These are phyloP conservation scores for Isotomurus palustris DNA, from an alignment of 2,888 invertebrate species.

Conservation along the genomic window DNA sequence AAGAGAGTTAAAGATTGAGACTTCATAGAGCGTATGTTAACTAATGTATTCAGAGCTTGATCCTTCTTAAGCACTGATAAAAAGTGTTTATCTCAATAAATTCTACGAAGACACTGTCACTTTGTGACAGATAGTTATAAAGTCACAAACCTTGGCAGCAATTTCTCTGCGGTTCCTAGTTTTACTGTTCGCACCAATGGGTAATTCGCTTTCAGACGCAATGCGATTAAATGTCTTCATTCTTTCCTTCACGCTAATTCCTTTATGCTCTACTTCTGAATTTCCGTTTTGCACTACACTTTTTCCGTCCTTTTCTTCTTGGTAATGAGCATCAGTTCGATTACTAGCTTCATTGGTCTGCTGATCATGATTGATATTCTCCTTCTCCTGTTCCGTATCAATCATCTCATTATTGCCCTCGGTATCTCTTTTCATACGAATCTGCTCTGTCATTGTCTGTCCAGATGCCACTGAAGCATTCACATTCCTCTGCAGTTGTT, in stretches of 20 bases:
- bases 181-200: slow-evolving; percentile 40
- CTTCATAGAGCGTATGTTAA: no score
- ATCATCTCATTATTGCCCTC: slow-evolving; percentile 13
- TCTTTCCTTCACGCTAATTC: slow-evolving; percentile 84
- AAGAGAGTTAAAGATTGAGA: no score
- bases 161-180: slow-evolving; percentile 32
- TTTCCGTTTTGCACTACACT: slow-evolving; percentile 31
- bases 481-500: neutral
- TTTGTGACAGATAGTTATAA: neutral
- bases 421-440: neutral
- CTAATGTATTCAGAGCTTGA: no score
- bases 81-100: no score
- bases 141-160: slow-evolving; percentile 31
- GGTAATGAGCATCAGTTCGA: neutral
- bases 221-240: slow-evolving; percentile 88
- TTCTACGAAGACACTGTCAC: no score
- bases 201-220: slow-evolving; percentile 68
- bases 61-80: no score
- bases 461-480: neutral
- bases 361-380: slow-evolving; percentile 36
- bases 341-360: slow-evolving; percentile 15
- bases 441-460: slow-evolving; percentile 8
- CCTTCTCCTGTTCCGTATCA: slow-evolving; percentile 39
- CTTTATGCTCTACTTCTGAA: slow-evolving; percentile 52
- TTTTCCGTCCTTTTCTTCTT: neutral